Percentiles rank a stretch among this genome's conserved stretches.
phyloP scores from a whole-genome alignment of 2,888 invertebrate genomes.

The Cantharis rustica region DNA sequence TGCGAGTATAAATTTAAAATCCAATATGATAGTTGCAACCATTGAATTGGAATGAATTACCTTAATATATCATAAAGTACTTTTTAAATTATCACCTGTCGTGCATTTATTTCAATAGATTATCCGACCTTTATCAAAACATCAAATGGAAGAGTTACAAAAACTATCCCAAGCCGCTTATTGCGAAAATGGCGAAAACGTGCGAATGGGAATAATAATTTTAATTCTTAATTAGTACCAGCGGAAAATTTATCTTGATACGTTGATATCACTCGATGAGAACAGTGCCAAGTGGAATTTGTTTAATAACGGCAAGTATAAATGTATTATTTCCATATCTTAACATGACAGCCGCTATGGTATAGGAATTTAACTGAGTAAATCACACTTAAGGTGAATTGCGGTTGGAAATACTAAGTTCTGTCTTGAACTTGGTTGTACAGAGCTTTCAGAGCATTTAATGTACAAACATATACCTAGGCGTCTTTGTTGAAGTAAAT shows the following conservation, averaged over 20 bases:
- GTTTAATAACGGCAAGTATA: slow-evolving; percentile 12
- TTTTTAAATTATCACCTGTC: neutral
- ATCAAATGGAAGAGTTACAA: too few species aligned
- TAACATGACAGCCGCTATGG: slow-evolving; percentile 16
- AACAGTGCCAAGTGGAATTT: neutral
- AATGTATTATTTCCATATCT: slow-evolving; percentile 17
- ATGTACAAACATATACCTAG: slow-evolving; percentile 8
- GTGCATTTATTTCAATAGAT: neutral
- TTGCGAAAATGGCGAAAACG: too few species aligned
- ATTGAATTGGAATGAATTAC: neutral
- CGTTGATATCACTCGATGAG: neutral
- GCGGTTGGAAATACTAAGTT: slow-evolving; percentile 11
- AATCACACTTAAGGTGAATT: slow-evolving; percentile 20
- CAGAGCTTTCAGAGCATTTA: slow-evolving; percentile 8
- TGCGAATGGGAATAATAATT: neutral
- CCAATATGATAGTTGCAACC: neutral
- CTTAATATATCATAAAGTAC: neutral
- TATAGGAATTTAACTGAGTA: slow-evolving; percentile 10
- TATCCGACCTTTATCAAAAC: neutral
- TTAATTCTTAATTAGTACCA: neutral
- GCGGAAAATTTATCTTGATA: slow-evolving; percentile 7
- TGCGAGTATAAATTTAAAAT: neutral
- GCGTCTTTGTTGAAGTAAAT: slow-evolving; percentile 11
- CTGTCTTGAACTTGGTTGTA: neutral
- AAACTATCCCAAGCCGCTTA: too few species aligned